A percentile compares a stretch with the other conserved stretches of the same genome.
Evolutionary conservation across 2,888 invertebrate species (phyloP).

Genomic region (Criorhina ranunculi): DNA sequence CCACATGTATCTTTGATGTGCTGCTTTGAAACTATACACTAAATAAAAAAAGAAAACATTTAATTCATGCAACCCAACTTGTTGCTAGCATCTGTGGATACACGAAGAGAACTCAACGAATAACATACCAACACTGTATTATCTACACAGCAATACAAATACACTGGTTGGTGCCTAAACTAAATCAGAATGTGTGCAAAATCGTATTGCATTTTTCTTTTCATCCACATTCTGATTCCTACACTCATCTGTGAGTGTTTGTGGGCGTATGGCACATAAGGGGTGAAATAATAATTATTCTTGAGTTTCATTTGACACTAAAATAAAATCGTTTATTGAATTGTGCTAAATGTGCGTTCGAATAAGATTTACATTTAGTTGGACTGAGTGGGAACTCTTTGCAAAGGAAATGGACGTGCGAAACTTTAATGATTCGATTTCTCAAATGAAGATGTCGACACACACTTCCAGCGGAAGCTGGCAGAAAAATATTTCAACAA

Average conservation of each 20-base stretch:
- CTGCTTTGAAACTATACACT: background rate
- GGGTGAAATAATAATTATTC: background rate
- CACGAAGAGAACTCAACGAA: constrained; percentile 55
- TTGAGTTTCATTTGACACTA: too few relatives aligned
- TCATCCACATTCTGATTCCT: background rate
- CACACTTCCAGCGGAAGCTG: constrained; percentile 41
- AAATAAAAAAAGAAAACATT: background rate
- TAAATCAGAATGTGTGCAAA: constrained; percentile 53
- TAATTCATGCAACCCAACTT: constrained; percentile 9
- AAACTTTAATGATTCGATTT: constrained; percentile 24
- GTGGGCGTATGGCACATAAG: background rate
- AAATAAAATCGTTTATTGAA: too few relatives aligned
- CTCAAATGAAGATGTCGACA: constrained; percentile 41
- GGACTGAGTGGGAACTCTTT: constrained; percentile 13
- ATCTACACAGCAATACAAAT: background rate
- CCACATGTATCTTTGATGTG: background rate
- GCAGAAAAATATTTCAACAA: constrained; percentile 10
- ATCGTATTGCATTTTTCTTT: constrained; percentile 16
- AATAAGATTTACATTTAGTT: background rate
- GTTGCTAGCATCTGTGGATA: constrained; percentile 1
- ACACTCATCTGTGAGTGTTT: background rate
- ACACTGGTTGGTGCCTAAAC: constrained; percentile 51
- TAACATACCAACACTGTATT: constrained; percentile 17
- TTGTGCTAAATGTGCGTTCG: background rate
- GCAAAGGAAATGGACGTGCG: constrained; percentile 1